These are phyloP conservation scores for Drosophila kanapiae DNA, from an alignment of 1,140 invertebrate species.

Conservation along the genomic window DNA sequence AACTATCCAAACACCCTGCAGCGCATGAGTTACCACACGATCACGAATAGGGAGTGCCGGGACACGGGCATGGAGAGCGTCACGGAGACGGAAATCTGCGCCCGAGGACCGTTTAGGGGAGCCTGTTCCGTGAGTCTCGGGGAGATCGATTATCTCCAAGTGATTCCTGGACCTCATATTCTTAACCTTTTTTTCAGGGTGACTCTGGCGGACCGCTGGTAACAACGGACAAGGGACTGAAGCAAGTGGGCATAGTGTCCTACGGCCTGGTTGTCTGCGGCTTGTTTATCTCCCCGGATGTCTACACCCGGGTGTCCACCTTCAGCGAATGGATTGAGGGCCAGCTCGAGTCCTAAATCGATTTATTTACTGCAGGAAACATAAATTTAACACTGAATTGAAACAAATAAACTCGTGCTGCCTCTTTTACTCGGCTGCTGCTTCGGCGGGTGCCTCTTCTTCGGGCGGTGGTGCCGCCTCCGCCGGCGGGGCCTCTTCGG, in stretches of 20 bases:
- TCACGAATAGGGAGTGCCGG: conserved; percentile 68
- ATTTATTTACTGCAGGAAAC: conserved; percentile 22
- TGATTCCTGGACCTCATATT: background rate
- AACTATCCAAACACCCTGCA: conserved; percentile 72
- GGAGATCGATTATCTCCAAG: background rate
- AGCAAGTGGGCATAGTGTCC: conserved; percentile 89
- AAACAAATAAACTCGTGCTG: conserved; percentile 19
- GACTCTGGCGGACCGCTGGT: conserved; percentile 91
- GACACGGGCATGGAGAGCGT: conserved; percentile 67
- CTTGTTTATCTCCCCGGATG: conserved; percentile 85
- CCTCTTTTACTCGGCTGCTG: conserved; percentile 18
- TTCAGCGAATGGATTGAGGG: conserved; percentile 85
- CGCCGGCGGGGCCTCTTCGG: conserved; percentile 10
- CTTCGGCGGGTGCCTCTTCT: conserved; percentile 18
- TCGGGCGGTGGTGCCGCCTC: conserved; percentile 12
- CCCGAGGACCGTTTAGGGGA: conserved; percentile 84
- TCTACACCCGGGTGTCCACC: conserved; percentile 86
- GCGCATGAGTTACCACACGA: conserved; percentile 71
- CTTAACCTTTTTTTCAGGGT: conserved; percentile 85
- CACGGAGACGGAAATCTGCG: conserved; percentile 85
- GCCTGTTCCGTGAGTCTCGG: conserved; percentile 76
- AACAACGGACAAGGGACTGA: conserved; percentile 39
- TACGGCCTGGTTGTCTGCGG: conserved; percentile 88
- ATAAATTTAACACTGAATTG: conserved; percentile 31
- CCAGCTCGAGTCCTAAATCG: conserved; percentile 13